Evolutionary conservation across 2,797 vertebrate species (phyloP), one percentile per base, ranked within the genome.

Genomic region (Tachyglossus aculeatus): DNA sequence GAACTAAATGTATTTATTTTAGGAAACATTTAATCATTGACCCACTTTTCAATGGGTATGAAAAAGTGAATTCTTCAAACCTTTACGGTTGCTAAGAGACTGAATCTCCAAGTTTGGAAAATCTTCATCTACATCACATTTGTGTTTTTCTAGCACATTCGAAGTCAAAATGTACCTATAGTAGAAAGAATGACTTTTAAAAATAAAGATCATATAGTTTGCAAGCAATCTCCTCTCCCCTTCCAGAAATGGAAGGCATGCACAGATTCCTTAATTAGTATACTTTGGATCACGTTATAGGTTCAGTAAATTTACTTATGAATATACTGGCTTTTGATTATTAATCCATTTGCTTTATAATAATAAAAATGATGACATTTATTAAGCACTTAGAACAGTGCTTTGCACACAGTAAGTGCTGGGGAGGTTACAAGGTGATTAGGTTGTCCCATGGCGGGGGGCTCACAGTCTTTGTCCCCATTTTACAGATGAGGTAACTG

Each of bases 41-140:
- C 33, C 32, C 24, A 15, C 43, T 60, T 60, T 53, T 62, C 57
- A 31, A 5, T 24, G 40, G 38, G 37, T 24, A 7, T 6, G 6
- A 24, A 34, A 66, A 37, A 62, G 29, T 5, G 21, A 56, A 67
- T 32, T 40, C 51, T 58, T 73, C 48, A 52, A 25, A 52, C 60
- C 47, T 51, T 14, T 22, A 3, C 33, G 40, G 43, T 71, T 68
- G 56, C 63, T 45, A 67, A 74, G 66, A 68, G 36, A 67, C 33
- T 63, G 37, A 32, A 65, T 40, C 6, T 65, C 52, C 39, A 62
- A 25, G 11, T 34, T 55, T 32, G n/a, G 24, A 53, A 73, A 53
- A 9, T 38, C 43, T 62, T 74, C 21, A 45, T 63, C 36, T 57
- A 2, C 24, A 55, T 52, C 62, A 71, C 39, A 62, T 55, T n/a